Evolutionary conservation across 2,797 vertebrate genomes (phyloP).

Genomic region (Silurus aristotelis): DNA sequence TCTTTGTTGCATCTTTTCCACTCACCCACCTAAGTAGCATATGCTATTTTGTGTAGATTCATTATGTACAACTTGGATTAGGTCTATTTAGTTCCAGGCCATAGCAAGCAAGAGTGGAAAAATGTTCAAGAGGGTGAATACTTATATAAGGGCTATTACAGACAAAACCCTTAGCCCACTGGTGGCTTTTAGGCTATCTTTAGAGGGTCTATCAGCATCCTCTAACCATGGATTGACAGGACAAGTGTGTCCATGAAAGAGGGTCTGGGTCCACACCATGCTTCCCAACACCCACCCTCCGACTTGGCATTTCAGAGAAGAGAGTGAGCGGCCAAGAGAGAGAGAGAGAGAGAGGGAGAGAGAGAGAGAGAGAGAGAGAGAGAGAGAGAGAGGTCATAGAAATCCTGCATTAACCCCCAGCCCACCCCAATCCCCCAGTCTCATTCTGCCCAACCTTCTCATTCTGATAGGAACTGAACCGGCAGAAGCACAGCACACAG

Average conservation of each 20-base stretch:
- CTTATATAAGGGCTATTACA: conserved; percentile 40
- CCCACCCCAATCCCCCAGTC: background rate
- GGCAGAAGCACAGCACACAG: conserved; percentile 11
- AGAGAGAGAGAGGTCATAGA: conserved; percentile 29
- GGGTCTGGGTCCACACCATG: conserved; percentile 54
- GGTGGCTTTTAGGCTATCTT: conserved; percentile 68
- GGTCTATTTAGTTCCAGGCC: background rate
- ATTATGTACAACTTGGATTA: background rate
- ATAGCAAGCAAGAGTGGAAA: background rate
- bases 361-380: conserved; percentile 19
- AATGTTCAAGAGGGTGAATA: background rate
- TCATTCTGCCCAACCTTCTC: conserved; percentile 48
- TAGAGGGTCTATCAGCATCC: conserved; percentile 74
- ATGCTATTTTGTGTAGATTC: background rate
- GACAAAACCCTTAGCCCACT: conserved; percentile 49
- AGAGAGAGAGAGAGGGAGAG: conserved; percentile 21
- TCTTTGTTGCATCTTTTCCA: background rate
- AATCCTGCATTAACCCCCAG: conserved; percentile 39
- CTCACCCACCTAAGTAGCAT: background rate
- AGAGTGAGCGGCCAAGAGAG: background rate
- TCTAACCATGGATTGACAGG: conserved; percentile 73
- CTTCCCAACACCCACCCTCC: conserved; percentile 53
- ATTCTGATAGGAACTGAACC: conserved; percentile 25
- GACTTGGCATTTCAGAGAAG: conserved; percentile 66
- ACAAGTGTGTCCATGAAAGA: conserved; percentile 73